phyloP scores from a whole-genome alignment of 2,888 invertebrate genomes.

The Melinaea marsaeus region DNA sequence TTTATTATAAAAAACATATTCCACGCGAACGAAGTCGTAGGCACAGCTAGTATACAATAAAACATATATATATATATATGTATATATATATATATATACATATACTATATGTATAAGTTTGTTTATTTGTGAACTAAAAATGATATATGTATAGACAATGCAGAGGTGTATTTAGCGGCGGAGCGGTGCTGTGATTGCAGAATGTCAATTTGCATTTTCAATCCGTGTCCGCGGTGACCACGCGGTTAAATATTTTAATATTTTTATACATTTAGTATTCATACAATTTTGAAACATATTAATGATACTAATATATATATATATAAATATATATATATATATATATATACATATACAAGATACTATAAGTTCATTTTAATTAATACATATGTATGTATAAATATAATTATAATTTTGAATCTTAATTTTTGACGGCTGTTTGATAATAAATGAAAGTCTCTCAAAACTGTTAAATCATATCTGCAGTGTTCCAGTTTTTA shows the following conservation, averaged over 20 bases:
- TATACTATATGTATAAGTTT: too few species aligned
- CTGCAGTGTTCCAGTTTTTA: conserved; percentile 18
- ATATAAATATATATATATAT: not conserved
- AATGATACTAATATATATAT: not conserved
- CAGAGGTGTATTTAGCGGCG: conserved; percentile 17
- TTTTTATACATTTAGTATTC: not conserved
- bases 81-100: too few species aligned
- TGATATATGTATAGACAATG: not conserved
- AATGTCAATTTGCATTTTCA: conserved; percentile 23
- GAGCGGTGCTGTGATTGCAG: conserved; percentile 22
- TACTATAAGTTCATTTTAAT: too few species aligned
- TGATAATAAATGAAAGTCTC: not conserved
- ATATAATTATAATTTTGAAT: not conserved
- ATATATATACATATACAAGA: too few species aligned
- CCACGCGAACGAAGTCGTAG: too few species aligned
- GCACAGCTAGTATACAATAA: too few species aligned
- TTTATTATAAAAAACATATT: too few species aligned
- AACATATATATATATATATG: too few species aligned
- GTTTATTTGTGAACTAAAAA: too few species aligned
- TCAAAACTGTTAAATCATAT: not conserved
- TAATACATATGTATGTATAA: not conserved
- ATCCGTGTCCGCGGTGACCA: conserved; percentile 9
- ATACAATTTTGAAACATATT: too few species aligned
- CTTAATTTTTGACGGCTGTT: not conserved
- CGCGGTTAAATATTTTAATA: not conserved